Base-by-base conservation (phyloP, 2,797 vertebrate species). In the Ctenopoma kingsleyae region DNA sequence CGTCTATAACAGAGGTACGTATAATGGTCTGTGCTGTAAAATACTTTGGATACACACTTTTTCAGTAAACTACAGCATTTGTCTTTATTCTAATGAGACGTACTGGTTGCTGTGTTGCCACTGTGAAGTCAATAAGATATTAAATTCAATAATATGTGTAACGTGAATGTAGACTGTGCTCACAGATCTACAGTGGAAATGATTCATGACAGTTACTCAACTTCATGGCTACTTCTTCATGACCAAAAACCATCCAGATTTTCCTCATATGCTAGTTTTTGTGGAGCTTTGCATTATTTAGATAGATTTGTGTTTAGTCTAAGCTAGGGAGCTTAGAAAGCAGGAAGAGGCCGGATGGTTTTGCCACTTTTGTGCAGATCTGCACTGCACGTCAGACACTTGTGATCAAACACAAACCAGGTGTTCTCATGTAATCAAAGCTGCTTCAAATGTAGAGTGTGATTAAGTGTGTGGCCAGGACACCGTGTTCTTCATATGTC, bases 401-500 rank as follows among this genome's bases (percentile, higher is more conserved):
- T 47, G 69, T 60, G 64, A 75, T 86, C 69, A 87, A 92, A 93
- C 85, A 46, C 74, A 80, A 85, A 90, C 81, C 89, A 89, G 86
- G 80, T 87, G 84, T 75, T 51, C 38, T 43, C 22, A 16, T 52
- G 81, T 83, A 85, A 90, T 87, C 82, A 87, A 78, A 78, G 67
- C 80, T 77, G 59, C 23, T 52, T 80, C 47, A 58, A 76, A 89
- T 80, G 47, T 19, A 71, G 50, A 20, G 52, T 60, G 60, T 70
- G 55, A 40, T 48, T 4, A 16, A 53, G 49, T 41, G 60, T 65
- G 56, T 51, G 9, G 17, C 36, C 22, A 12, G 67, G 36, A 76
- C 41, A 25, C 25, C 4, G 1, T 56, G 68, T 67, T 64, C 48
- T 25, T 74, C 46, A 22, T 47, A 75, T 41, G 48, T 68, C 40